Base-by-base conservation (phyloP, 2,797 vertebrate genomes). In the Anguilla obscura region DNA sequence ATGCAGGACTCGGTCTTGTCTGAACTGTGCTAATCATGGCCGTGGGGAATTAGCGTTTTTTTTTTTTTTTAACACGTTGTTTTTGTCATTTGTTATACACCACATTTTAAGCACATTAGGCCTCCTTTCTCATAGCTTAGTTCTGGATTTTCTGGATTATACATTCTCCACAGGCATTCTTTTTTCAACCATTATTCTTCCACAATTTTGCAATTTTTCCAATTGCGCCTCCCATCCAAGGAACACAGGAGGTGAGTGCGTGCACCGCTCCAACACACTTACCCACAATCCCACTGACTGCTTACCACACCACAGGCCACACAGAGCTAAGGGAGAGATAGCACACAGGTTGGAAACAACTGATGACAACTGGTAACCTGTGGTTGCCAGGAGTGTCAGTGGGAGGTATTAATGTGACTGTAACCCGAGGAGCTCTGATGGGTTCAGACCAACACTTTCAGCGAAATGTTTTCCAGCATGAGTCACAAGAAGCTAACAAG, bases 221-320 rank as follows among this genome's bases (percentile, higher is more conserved):
- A 66, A 27, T 66, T 66, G 3, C 12, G 63, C n/a, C 24, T 66
- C 63, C n/a, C 63, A 9, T 66, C 63, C 63, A 69, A 69, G n/a
- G 63, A 69, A 69, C 63, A 69, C 63, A 69, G 63, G 63, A 69
- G 63, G 82, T 54, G 48, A 54, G 83, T 58, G 83, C 12, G 45
- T 54, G 40, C 50, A 10, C 36, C 24, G 40, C 27, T 9, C 33
- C 36, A 45, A 27, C 30, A 40, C 56, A 86, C 88, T 24, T 83
- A 85, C 86, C 90, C 86, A 88, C 85, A 66, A 21, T 60, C 85
- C 54, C 89, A 74, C 85, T 33, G 69, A 80, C 36, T 69, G 63
- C n/a, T 69, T n/a, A n/a, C 63, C 24, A 69, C 24, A 69, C 63
- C 63, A 27, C 63, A 69, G 63, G 63, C 63, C 63, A 69, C 63